These are phyloP conservation scores for Ferdinandea cuprea DNA, from an alignment of 2,888 invertebrate genomes.

Conservation along the genomic window DNA sequence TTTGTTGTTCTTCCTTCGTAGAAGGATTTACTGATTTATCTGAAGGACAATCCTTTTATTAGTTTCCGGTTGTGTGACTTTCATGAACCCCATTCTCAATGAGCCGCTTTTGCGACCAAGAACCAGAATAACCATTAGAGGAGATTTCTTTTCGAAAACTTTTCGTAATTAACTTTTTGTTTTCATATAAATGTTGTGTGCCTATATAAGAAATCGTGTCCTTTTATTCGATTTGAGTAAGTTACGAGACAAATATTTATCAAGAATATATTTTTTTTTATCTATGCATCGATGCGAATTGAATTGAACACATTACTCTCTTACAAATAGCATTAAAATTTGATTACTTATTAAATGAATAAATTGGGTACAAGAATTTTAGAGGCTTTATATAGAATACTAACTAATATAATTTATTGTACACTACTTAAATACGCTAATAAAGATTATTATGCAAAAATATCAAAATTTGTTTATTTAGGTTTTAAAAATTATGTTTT, in stretches of 20 bases:
- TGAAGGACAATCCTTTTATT: constrained; percentile 61
- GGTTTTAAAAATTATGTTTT: constrained; percentile 13
- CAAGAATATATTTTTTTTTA: neutral
- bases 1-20: constrained; percentile 2
- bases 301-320: constrained; percentile 51
- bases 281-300: constrained; percentile 12
- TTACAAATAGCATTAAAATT: neutral
- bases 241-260: neutral
- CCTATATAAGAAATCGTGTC: constrained; percentile 4
- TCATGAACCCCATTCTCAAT: constrained; percentile 32
- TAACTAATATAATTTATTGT: constrained; percentile 5
- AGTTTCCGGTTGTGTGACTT: constrained; percentile 62
- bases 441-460: constrained; percentile 34
- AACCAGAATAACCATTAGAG: neutral
- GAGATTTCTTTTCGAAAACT: constrained; percentile 28
- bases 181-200: constrained; percentile 14
- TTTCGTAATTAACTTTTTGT: constrained; percentile 54
- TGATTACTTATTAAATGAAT: no score
- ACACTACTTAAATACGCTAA: constrained; percentile 38
- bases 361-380: no score
- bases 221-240: neutral
- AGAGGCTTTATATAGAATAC: constrained; percentile 32
- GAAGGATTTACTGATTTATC: constrained; percentile 31
- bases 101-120: neutral
- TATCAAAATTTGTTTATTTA: constrained; percentile 17